Evolutionary conservation across 2,113 vertebrate genomes (phyloP).

Genomic region (Argyrosomus japonicus): DNA sequence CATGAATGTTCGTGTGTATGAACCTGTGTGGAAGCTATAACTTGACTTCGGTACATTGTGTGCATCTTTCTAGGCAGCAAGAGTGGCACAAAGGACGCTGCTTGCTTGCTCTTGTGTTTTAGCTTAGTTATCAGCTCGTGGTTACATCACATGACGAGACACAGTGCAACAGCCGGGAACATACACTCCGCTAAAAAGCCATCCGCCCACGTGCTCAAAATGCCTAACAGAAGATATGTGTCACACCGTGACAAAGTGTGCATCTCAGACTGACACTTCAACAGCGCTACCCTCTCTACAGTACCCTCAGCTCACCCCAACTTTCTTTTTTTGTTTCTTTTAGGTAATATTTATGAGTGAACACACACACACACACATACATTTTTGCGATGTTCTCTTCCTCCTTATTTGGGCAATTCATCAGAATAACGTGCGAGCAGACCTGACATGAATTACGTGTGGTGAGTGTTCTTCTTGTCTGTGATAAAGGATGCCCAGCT

Average conservation of each 20-base stretch:
- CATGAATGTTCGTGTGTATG: neutral
- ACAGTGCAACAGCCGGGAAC: conserved; percentile 25
- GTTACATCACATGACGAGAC: conserved; percentile 47
- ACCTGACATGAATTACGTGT: conserved; percentile 43
- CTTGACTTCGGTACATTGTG: neutral
- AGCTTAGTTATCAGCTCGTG: conserved; percentile 31
- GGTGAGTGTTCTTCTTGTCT: conserved; percentile 31
- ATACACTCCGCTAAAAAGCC: conserved; percentile 41
- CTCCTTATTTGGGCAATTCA: conserved; percentile 47
- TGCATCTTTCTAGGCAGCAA: neutral
- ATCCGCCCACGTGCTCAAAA: conserved; percentile 31
- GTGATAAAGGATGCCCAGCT: conserved; percentile 43
- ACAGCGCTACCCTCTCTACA: conserved; percentile 3
- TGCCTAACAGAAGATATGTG: conserved; percentile 39
- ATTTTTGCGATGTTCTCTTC: conserved; percentile 3
- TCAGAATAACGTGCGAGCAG: conserved; percentile 37
- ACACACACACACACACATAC: conserved; percentile 5
- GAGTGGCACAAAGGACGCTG: neutral
- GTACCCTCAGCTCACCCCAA: neutral
- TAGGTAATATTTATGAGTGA: conserved; percentile 33
- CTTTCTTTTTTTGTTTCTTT: conserved; percentile 3
- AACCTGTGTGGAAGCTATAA: neutral
- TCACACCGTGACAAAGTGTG: conserved; percentile 16
- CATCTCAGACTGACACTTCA: conserved; percentile 41
- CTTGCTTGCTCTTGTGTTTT: conserved; percentile 23